A percentile compares a stretch with the other conserved stretches of the same genome.
phyloP scores from a whole-genome alignment of 2,888 invertebrate genomes.

The Zele albiditarsus region DNA sequence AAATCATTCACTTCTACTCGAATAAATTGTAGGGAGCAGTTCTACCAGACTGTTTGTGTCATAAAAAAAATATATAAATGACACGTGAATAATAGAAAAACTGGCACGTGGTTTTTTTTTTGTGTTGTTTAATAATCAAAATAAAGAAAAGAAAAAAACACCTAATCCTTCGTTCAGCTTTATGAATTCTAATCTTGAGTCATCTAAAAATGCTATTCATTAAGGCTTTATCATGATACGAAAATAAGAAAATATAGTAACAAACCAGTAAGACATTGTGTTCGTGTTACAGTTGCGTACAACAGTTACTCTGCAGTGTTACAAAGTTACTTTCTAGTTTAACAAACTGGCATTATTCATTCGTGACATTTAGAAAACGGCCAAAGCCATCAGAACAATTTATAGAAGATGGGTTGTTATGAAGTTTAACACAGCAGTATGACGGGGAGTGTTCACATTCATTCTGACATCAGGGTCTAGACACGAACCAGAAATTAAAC shows the following conservation, averaged over 20 bases:
- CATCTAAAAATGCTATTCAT: not conserved
- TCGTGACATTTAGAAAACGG: not conserved
- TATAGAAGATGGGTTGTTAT: not conserved
- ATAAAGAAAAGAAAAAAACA: not conserved
- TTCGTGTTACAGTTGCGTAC: too few species aligned
- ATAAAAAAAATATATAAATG: not conserved
- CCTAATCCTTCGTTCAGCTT: not conserved
- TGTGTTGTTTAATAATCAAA: not conserved
- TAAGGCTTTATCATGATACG: not conserved
- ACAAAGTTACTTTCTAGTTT: not conserved
- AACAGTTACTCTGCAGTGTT: not conserved
- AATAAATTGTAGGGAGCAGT: not conserved
- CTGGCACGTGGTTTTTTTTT: not conserved
- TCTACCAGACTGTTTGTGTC: not conserved
- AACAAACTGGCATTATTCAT: not conserved
- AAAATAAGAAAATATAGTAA: not conserved
- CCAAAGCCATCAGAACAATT: not conserved
- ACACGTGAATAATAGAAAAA: not conserved
- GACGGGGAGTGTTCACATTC: not conserved
- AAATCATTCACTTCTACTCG: not conserved
- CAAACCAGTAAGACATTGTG: too few species aligned
- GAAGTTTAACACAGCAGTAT: not conserved
- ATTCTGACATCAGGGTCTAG: not conserved
- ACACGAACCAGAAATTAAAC: not conserved
- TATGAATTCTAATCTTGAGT: not conserved